Conservation (phyloP, 1,140 invertebrate species). For the Myzus persicae region DNA sequence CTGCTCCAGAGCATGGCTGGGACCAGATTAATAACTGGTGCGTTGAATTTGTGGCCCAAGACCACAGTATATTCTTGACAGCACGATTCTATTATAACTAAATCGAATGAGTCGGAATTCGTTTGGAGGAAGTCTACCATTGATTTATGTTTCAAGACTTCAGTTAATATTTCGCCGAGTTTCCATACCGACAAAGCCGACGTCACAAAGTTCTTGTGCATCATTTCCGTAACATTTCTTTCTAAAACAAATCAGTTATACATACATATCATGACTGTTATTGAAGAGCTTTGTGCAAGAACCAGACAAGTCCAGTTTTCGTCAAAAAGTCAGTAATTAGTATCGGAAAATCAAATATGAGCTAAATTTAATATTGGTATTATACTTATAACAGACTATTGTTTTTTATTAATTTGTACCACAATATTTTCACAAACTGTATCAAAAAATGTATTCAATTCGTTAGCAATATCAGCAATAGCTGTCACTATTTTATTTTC, state of each 20-base stretch:
- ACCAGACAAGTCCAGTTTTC: no score
- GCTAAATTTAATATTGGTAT: no score
- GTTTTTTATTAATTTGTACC: no score
- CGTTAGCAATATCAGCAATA: no score
- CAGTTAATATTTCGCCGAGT: not conserved
- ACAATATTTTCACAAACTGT: no score
- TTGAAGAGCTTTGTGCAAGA: no score
- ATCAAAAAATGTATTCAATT: no score
- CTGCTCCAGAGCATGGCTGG: not conserved
- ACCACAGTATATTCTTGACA: slow-evolving; percentile 63
- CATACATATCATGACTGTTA: no score
- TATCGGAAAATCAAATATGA: no score
- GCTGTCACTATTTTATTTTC: no score
- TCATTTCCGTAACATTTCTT: slow-evolving; percentile 11
- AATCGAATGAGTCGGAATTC: slow-evolving; percentile 61
- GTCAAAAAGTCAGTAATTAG: no score
- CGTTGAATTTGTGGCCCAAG: slow-evolving; percentile 62
- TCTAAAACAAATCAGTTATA: not conserved
- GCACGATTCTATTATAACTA: slow-evolving; percentile 63
- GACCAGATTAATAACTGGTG: slow-evolving; percentile 60
- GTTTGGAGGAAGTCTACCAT: slow-evolving; percentile 37
- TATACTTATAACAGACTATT: no score
- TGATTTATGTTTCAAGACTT: not conserved
- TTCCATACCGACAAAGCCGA: not conserved
- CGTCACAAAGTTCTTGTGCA: not conserved